Percentiles rank a stretch among this genome's conserved stretches.
Evolutionary conservation across 2,888 invertebrate species (phyloP).

Genomic region (Tubulanus polymorphus): DNA sequence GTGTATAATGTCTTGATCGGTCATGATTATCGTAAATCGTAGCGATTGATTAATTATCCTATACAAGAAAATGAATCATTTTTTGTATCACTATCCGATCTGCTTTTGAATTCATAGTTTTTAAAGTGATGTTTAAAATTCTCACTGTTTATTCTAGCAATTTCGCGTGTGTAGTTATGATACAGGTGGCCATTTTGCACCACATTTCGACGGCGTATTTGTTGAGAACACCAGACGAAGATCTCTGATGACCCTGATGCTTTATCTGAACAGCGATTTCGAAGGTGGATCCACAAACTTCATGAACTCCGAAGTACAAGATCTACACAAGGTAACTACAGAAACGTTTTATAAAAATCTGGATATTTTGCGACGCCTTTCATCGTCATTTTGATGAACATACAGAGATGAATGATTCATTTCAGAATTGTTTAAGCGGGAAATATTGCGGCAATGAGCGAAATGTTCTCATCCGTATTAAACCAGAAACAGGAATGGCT

Average conservation of each 20-base stretch:
- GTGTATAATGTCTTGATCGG: too few relatives aligned
- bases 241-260: constrained; percentile 43
- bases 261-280: constrained; percentile 43
- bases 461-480: constrained; percentile 34
- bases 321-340: constrained; percentile 29
- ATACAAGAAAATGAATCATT: too few relatives aligned
- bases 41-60: too few relatives aligned
- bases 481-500: constrained; percentile 40
- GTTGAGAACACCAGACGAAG: constrained; percentile 26
- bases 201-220: constrained; percentile 46
- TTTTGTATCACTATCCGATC: too few relatives aligned
- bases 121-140: too few relatives aligned
- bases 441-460: constrained; percentile 44
- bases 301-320: constrained; percentile 37
- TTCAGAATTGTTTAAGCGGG: too few relatives aligned
- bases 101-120: too few relatives aligned
- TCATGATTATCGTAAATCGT: too few relatives aligned
- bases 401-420: neutral
- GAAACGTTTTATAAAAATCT: too few relatives aligned
- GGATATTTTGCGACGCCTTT: too few relatives aligned
- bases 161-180: constrained; percentile 39
- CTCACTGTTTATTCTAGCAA: constrained; percentile 28
- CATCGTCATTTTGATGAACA: too few relatives aligned
- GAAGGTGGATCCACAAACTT: constrained; percentile 44
- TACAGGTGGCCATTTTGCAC: constrained; percentile 45